Evolutionary conservation across 1,140 invertebrate genomes (phyloP).

Genomic region (Ceratina japonica): DNA sequence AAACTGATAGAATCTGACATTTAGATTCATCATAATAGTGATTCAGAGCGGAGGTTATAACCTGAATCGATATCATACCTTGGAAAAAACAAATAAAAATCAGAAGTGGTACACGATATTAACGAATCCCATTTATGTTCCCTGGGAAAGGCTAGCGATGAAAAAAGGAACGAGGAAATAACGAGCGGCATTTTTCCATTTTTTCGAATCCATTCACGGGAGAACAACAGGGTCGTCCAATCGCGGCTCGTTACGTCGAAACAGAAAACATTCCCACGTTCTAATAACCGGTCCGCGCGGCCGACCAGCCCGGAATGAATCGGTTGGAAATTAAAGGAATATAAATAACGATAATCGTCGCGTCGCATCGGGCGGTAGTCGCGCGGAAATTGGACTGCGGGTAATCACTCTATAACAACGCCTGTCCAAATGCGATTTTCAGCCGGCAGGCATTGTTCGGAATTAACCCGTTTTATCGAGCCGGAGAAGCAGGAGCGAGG

Average conservation of each 20-base stretch:
- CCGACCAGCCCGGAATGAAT: background rate
- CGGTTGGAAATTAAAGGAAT: constrained; percentile 28
- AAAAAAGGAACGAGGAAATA: background rate
- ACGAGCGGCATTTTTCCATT: background rate
- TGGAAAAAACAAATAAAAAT: too few relatives aligned
- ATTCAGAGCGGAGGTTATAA: too few relatives aligned
- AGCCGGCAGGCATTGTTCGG: constrained; percentile 43
- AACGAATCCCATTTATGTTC: too few relatives aligned
- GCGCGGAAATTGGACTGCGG: constrained; percentile 50
- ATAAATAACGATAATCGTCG: constrained; percentile 46
- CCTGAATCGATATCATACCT: too few relatives aligned
- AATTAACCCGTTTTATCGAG: constrained; percentile 57
- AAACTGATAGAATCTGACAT: too few relatives aligned
- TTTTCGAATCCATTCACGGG: background rate
- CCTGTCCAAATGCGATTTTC: constrained; percentile 54
- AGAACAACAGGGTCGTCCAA: background rate
- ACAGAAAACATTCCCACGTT: background rate
- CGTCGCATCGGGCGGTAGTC: constrained; percentile 20
- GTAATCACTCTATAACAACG: constrained; percentile 57
- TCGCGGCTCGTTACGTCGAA: background rate
- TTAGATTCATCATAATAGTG: too few relatives aligned
- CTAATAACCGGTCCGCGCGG: background rate
- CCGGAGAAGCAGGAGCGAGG: too few relatives aligned
- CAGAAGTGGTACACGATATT: too few relatives aligned
- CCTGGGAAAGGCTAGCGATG: too few relatives aligned